Conservation (phyloP, 2,888 invertebrate genomes). For the Pandemis cinnamomeana region DNA sequence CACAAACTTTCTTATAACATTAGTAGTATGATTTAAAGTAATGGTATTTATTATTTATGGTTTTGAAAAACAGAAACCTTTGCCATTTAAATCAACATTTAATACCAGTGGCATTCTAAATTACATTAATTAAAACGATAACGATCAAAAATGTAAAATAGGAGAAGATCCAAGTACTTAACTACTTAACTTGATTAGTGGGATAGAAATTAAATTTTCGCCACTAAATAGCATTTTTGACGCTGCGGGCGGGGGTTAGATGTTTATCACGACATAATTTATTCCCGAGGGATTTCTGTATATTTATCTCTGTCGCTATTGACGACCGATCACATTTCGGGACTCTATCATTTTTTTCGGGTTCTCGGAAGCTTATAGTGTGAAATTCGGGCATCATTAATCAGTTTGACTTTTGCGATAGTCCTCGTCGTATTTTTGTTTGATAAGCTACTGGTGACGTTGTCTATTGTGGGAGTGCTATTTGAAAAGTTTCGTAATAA, state of each 20-base stretch:
- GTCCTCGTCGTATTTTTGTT: constrained; percentile 11
- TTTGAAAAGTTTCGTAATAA: too few species aligned
- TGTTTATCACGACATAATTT: constrained; percentile 73
- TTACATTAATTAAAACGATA: constrained; percentile 39
- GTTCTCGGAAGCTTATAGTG: constrained; percentile 41
- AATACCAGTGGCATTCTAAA: constrained; percentile 35
- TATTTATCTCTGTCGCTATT: constrained; percentile 49
- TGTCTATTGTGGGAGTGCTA: neutral
- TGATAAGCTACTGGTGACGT: constrained; percentile 1
- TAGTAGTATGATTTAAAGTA: neutral
- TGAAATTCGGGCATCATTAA: constrained; percentile 40
- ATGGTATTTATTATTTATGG: neutral
- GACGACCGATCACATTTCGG: constrained; percentile 47
- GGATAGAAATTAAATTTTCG: constrained; percentile 64
- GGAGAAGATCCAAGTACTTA: constrained; percentile 31
- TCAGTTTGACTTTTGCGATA: constrained; percentile 32
- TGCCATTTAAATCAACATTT: constrained; percentile 5
- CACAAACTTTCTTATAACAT: too few species aligned
- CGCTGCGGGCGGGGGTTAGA: constrained; percentile 68
- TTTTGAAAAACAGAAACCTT: neutral
- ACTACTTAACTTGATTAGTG: constrained; percentile 50
- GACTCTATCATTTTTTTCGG: constrained; percentile 28
- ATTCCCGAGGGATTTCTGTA: constrained; percentile 61
- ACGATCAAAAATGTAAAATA: constrained; percentile 39
- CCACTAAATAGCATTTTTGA: constrained; percentile 62